Percentiles rank a stretch among this genome's conserved stretches.
These are phyloP conservation scores for Allacma fusca DNA, from an alignment of 2,888 invertebrate species.

Conservation along the genomic window DNA sequence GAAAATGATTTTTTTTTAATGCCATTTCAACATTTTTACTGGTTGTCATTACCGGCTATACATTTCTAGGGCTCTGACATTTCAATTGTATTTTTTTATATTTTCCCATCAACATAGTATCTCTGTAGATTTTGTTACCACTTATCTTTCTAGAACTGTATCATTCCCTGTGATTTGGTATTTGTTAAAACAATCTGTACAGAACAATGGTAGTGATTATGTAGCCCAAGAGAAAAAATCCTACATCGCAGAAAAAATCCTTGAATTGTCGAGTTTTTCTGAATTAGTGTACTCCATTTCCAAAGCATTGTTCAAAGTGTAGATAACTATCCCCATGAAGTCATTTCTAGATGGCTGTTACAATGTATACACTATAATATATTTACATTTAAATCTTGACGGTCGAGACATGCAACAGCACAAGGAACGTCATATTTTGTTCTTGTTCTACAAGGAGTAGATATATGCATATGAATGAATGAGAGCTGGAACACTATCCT, in stretches of 20 bases:
- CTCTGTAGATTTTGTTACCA: background rate
- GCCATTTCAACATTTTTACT: background rate
- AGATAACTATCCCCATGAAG: background rate
- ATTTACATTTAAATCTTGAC: too few relatives aligned
- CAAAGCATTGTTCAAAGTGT: background rate
- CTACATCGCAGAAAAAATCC: background rate
- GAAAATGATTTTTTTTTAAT: background rate
- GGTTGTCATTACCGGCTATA: background rate
- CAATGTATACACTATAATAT: too few relatives aligned
- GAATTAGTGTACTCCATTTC: background rate
- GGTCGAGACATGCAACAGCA: too few relatives aligned
- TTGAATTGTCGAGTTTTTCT: constrained; percentile 2
- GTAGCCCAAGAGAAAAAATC: background rate
- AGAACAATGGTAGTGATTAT: background rate
- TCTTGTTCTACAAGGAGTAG: too few relatives aligned
- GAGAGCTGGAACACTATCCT: too few relatives aligned
- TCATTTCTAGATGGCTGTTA: too few relatives aligned
- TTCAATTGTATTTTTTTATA: background rate
- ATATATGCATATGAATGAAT: too few relatives aligned
- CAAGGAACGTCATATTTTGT: too few relatives aligned
- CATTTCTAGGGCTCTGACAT: background rate
- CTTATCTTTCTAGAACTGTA: background rate
- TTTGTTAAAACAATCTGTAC: background rate
- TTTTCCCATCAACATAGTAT: background rate
- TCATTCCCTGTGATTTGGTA: background rate